Evolutionary conservation across 2,888 invertebrate genomes (phyloP).

Genomic region (Hoplodrina blanda): DNA sequence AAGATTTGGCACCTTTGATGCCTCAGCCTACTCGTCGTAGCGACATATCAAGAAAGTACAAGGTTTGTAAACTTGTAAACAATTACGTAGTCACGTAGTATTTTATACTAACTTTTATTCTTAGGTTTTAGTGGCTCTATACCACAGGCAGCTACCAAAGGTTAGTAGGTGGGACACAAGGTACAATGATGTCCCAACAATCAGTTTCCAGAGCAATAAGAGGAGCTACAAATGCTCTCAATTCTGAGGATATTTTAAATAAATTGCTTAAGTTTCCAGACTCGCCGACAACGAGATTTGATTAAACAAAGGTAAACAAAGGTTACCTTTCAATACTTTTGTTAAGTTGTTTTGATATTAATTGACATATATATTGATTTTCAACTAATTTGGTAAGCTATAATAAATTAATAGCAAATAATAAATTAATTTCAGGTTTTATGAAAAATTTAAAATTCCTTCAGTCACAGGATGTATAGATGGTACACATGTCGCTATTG

Average conservation of each 20-base stretch:
- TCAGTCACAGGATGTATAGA: too few species aligned
- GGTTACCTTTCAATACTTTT: not conserved
- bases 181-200: slow-evolving; percentile 25
- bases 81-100: too few species aligned
- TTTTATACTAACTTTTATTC: not conserved
- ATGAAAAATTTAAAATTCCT: too few species aligned
- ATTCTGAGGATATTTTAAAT: not conserved
- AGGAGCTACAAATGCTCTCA: not conserved
- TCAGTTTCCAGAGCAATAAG: slow-evolving; percentile 1
- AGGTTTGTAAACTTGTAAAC: too few species aligned
- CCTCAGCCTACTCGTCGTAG: too few species aligned
- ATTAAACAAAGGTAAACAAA: not conserved
- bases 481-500: too few species aligned
- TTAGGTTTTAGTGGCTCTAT: slow-evolving; percentile 13
- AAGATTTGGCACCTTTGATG: too few species aligned
- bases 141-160: slow-evolving; percentile 20
- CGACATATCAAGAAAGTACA: too few species aligned
- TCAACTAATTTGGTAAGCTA: too few species aligned
- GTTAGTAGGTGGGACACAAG: slow-evolving; percentile 20
- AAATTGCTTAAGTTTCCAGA: slow-evolving; percentile 6
- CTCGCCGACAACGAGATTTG: not conserved
- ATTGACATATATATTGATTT: too few species aligned
- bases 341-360: not conserved
- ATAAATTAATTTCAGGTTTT: too few species aligned
- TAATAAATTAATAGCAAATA: too few species aligned